Evolutionary conservation across 2,113 vertebrate genomes (phyloP).

Genomic region (Dissostichus mawsoni): DNA sequence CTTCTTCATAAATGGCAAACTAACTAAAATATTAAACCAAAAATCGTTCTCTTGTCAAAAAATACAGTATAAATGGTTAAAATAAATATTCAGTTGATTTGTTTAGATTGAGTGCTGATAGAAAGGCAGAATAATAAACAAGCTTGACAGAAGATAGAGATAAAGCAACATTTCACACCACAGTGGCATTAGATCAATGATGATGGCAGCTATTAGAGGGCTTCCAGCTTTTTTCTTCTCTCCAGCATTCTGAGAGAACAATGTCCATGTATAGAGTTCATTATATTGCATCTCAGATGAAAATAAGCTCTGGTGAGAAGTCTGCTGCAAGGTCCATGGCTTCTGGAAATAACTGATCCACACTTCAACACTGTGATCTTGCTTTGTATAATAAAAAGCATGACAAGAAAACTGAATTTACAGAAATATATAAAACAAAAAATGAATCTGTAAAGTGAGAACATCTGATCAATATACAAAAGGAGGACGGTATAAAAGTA

Average conservation of each 20-base stretch:
- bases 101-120: slow-evolving; percentile 47
- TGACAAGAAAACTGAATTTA: slow-evolving; percentile 14
- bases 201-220: slow-evolving; percentile 28
- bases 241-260: slow-evolving; percentile 40
- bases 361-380: slow-evolving; percentile 26
- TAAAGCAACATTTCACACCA: slow-evolving; percentile 36
- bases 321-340: slow-evolving; percentile 46
- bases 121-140: slow-evolving; percentile 42
- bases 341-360: slow-evolving; percentile 34
- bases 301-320: slow-evolving; percentile 17
- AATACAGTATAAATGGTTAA: slow-evolving; percentile 65
- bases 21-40: slow-evolving; percentile 54
- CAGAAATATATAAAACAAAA: slow-evolving; percentile 2
- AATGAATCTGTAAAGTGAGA: slow-evolving; percentile 27
- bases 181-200: slow-evolving; percentile 43
- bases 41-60: slow-evolving; percentile 60
- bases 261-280: slow-evolving; percentile 68
- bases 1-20: slow-evolving; percentile 43
- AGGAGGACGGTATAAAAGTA: slow-evolving; percentile 35
- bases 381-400: slow-evolving; percentile 11
- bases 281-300: slow-evolving; percentile 42
- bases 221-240: slow-evolving; percentile 23
- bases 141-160: slow-evolving; percentile 23
- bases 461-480: slow-evolving; percentile 43
- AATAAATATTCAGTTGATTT: slow-evolving; percentile 80